Percentiles rank a stretch among this genome's conserved stretches.
Evolutionary conservation across 2,888 invertebrate genomes (phyloP).

Genomic region (Drosophila histrio): DNA sequence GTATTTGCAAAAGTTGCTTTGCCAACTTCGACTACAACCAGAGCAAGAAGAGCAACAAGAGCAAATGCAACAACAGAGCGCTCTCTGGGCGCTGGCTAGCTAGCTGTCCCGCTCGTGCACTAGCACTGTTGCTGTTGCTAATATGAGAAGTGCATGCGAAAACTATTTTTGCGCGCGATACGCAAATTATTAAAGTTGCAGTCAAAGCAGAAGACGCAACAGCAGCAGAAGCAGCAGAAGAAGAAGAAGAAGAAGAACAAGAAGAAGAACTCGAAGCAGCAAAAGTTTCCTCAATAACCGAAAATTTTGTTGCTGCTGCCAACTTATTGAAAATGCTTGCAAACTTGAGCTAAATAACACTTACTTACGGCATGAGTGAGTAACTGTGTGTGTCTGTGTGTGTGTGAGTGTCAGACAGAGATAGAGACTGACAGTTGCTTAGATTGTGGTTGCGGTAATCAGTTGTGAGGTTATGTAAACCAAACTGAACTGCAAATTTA

Average conservation of each 20-base stretch:
- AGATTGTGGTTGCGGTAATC: too few species aligned
- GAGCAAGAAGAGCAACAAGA: slow-evolving; percentile 4
- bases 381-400: background rate
- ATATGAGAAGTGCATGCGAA: slow-evolving; percentile 1
- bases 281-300: slow-evolving; percentile 28
- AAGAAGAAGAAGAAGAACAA: background rate
- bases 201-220: background rate
- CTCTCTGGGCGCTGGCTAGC: background rate
- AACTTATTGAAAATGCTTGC: slow-evolving; percentile 56
- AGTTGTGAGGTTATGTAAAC: background rate
- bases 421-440: too few species aligned
- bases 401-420: background rate
- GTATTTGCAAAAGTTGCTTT: slow-evolving; percentile 48
- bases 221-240: background rate
- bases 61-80: slow-evolving; percentile 9
- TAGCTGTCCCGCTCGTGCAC: background rate
- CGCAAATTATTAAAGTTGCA: slow-evolving; percentile 47
- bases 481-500: background rate
- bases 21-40: slow-evolving; percentile 21
- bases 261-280: background rate
- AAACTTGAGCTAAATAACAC: slow-evolving; percentile 41
- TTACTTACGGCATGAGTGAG: background rate
- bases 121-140: background rate
- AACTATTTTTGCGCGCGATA: slow-evolving; percentile 40
- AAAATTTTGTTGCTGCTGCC: slow-evolving; percentile 32